A percentile compares a stretch with the other conserved stretches of the same genome.
These are phyloP conservation scores for Sternarchorhynchus goeldii DNA, from an alignment of 2,797 vertebrate genomes.

Conservation along the genomic window DNA sequence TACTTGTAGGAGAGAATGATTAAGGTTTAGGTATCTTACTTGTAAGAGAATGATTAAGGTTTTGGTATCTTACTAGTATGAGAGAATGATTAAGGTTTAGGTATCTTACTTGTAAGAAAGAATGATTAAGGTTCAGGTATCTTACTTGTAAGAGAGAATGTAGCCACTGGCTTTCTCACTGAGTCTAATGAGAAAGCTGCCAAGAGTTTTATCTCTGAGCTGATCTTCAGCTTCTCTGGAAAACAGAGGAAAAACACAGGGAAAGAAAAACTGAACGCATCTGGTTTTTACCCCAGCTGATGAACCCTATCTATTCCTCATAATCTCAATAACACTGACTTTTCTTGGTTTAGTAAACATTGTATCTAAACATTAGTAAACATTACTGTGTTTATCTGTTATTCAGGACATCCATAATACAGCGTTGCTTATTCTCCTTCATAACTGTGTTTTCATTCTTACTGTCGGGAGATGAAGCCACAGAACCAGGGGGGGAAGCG, in stretches of 20 bases:
- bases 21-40: not conserved
- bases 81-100: no score
- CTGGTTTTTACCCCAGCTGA: not conserved
- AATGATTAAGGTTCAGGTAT: constrained; percentile 57
- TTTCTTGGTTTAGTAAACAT: no score
- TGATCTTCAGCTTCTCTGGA: constrained; percentile 81
- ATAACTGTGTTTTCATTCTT: constrained; percentile 57
- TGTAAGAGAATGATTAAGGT: no score
- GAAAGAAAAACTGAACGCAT: no score
- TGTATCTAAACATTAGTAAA: no score
- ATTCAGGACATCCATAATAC: not conserved
- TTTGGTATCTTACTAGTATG: no score
- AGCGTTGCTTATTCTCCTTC: not conserved
- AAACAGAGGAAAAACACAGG: not conserved
- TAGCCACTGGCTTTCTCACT: constrained; percentile 80
- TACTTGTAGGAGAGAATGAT: no score
- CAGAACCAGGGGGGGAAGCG: constrained; percentile 82
- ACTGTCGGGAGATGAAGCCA: constrained; percentile 82
- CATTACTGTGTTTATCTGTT: no score
- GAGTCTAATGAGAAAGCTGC: constrained; percentile 83
- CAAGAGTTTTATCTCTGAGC: constrained; percentile 73
- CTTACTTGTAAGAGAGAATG: constrained; percentile 87
- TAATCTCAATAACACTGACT: no score
- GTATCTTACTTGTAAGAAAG: constrained; percentile 81
- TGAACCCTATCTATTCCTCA: no score